Evolutionary conservation across 2,888 invertebrate species (phyloP).

Genomic region (Brenthis ino): DNA sequence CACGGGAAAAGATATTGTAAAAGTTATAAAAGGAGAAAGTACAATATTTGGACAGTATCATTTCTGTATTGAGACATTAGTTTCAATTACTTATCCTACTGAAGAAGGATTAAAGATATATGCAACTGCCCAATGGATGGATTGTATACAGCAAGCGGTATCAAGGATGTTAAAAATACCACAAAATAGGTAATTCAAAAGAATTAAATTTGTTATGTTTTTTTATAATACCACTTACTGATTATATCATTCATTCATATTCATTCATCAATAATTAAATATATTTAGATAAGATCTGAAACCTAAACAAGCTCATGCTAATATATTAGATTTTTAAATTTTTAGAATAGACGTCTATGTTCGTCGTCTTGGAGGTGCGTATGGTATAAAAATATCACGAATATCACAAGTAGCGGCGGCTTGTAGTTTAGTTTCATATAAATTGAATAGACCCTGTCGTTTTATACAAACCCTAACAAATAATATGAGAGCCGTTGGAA

Average conservation of each 20-base stretch:
- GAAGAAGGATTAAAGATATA: constrained; percentile 87
- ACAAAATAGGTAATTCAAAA: constrained; percentile 75
- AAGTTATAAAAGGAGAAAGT: constrained; percentile 74
- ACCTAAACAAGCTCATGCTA: too few relatives aligned
- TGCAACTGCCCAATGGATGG: constrained; percentile 83
- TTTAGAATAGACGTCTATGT: constrained; percentile 58
- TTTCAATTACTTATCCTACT: constrained; percentile 83
- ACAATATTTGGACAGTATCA: constrained; percentile 85
- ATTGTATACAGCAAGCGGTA: constrained; percentile 78
- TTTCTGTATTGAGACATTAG: constrained; percentile 87
- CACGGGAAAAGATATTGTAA: constrained; percentile 60
- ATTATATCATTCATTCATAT: too few relatives aligned
- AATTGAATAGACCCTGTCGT: constrained; percentile 83
- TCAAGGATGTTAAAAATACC: constrained; percentile 80
- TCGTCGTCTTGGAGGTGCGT: constrained; percentile 88
- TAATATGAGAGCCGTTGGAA: constrained; percentile 83
- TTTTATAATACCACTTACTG: too few relatives aligned
- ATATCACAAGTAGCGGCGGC: constrained; percentile 80
- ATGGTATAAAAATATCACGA: constrained; percentile 87
- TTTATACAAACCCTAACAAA: constrained; percentile 83
- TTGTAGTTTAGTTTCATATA: constrained; percentile 84
- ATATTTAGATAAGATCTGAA: too few relatives aligned
- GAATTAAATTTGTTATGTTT: too few relatives aligned
- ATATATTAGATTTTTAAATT: neutral
- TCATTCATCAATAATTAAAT: too few relatives aligned